These are phyloP conservation scores for Drosophila watanabei DNA, from an alignment of 1,140 invertebrate species.

Conservation along the genomic window DNA sequence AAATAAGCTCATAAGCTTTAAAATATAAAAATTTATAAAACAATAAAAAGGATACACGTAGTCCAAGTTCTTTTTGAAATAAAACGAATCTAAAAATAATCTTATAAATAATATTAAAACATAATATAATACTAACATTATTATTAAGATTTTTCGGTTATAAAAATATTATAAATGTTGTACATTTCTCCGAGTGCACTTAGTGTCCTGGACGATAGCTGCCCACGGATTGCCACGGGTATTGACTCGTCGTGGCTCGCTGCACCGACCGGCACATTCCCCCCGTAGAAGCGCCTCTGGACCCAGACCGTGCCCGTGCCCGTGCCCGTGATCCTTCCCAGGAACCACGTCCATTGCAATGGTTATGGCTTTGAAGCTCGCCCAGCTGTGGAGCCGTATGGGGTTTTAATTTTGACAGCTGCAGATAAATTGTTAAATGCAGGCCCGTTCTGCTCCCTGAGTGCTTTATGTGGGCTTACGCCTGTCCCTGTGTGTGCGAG, in stretches of 20 bases:
- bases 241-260: constrained; percentile 79
- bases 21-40: no score
- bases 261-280: constrained; percentile 43
- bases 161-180: no score
- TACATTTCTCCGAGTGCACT: constrained; percentile 11
- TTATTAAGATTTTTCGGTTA: no score
- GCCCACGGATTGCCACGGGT: constrained; percentile 72
- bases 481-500: constrained; percentile 62
- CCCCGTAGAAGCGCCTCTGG: neutral
- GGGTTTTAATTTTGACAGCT: constrained; percentile 85
- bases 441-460: constrained; percentile 77
- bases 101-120: neutral
- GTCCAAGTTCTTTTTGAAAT: no score
- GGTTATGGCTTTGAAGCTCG: constrained; percentile 56
- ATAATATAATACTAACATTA: no score
- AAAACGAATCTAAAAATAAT: no score
- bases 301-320: no score
- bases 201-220: constrained; percentile 59
- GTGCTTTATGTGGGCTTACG: constrained; percentile 81
- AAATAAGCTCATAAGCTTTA: no score
- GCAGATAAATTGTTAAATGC: constrained; percentile 85
- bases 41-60: no score
- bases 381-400: constrained; percentile 66
- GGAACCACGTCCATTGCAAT: constrained; percentile 9
- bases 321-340: neutral